Evolutionary conservation across 2,888 invertebrate species (phyloP).

Genomic region (Ditula angustiorana): DNA sequence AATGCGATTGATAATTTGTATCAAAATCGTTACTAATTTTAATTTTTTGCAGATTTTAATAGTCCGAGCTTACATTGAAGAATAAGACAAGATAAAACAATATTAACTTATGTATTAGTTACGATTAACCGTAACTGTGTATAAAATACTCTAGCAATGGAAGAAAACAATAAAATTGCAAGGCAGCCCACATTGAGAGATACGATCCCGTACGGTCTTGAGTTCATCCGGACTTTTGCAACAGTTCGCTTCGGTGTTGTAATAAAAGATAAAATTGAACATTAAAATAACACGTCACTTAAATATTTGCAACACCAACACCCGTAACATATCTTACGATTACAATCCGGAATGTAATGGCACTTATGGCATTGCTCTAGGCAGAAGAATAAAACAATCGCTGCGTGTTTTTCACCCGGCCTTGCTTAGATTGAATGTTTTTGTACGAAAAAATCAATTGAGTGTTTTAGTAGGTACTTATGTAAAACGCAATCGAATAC

Average conservation of each 20-base stretch:
- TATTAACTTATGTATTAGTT: not conserved
- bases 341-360: not conserved
- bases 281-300: conserved; percentile 15
- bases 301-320: conserved; percentile 6
- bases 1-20: too few species aligned
- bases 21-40: too few species aligned
- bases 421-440: too few species aligned
- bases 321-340: not conserved
- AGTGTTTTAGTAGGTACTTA: too few species aligned
- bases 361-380: not conserved
- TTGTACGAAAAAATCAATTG: too few species aligned
- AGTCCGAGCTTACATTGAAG: not conserved
- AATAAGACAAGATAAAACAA: not conserved
- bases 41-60: not conserved
- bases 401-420: too few species aligned
- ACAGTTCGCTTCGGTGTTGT: conserved; percentile 24
- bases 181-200: conserved; percentile 21
- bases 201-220: conserved; percentile 35
- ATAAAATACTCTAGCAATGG: conserved; percentile 1
- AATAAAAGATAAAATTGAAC: conserved; percentile 30
- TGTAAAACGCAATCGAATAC: too few species aligned
- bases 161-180: conserved; percentile 33
- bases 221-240: conserved; percentile 34
- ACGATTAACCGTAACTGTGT: not conserved
- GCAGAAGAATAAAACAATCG: too few species aligned